A percentile compares a stretch with the other conserved stretches of the same genome.
Evolutionary conservation across 1,140 invertebrate genomes (phyloP).

Genomic region (Rhyzopertha dominica): DNA sequence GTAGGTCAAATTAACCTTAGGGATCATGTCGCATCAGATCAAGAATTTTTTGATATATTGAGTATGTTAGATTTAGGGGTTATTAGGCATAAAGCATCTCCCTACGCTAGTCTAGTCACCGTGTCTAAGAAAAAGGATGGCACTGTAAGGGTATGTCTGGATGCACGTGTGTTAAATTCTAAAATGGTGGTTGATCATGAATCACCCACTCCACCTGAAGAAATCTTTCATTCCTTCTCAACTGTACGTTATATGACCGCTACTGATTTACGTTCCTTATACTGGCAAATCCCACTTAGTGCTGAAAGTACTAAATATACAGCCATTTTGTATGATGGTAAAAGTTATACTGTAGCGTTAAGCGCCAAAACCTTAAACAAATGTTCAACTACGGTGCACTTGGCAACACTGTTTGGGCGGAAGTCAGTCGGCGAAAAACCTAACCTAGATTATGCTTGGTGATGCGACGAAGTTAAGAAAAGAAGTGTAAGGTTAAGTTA

Average conservation of each 20-base stretch:
- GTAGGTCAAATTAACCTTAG: too few species aligned
- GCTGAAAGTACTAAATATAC: conserved; percentile 16
- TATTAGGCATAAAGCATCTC: conserved; percentile 28
- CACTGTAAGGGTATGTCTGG: conserved; percentile 35
- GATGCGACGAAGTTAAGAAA: too few species aligned
- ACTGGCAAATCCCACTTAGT: conserved; percentile 40
- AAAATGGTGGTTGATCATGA: conserved; percentile 35
- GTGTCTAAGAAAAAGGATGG: conserved; percentile 24
- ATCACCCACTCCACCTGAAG: conserved; percentile 27
- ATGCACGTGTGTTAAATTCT: conserved; percentile 38
- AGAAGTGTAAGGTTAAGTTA: too few species aligned
- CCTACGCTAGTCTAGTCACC: conserved; percentile 38
- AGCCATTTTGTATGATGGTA: not conserved
- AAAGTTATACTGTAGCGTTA: too few species aligned
- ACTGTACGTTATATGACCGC: conserved; percentile 31
- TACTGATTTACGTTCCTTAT: conserved; percentile 39
- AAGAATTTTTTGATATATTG: too few species aligned
- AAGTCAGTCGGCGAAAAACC: too few species aligned
- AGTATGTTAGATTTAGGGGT: conserved; percentile 23
- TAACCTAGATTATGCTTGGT: too few species aligned
- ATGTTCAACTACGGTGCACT: too few species aligned
- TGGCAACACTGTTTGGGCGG: too few species aligned
- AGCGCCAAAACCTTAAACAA: too few species aligned
- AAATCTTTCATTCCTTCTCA: conserved; percentile 32
- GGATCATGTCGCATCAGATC: too few species aligned